phyloP scores from a whole-genome alignment of 2,113 vertebrate species.

The Pterocles orientalis region DNA sequence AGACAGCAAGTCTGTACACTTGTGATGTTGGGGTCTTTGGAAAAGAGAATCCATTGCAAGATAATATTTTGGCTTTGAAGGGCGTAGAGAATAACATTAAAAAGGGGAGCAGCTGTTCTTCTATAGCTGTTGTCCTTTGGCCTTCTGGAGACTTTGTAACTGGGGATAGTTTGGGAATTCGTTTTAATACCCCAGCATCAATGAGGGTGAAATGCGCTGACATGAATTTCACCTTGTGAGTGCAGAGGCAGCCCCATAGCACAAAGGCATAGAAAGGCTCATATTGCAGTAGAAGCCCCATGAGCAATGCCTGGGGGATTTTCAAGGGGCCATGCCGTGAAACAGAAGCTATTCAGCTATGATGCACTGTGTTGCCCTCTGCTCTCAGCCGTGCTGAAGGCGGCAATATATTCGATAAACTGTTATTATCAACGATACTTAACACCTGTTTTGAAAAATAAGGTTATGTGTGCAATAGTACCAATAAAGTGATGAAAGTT shows the following conservation, averaged over 20 bases:
- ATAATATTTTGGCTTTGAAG: background rate
- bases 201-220: background rate
- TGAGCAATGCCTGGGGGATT: background rate
- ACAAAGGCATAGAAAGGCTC: background rate
- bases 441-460: background rate
- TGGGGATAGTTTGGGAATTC: background rate
- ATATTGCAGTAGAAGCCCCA: background rate
- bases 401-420: background rate
- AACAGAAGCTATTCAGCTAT: background rate
- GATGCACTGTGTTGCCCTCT: background rate
- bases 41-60: background rate
- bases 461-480: background rate
- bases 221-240: background rate
- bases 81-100: background rate
- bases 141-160: background rate
- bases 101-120: background rate
- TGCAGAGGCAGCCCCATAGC: background rate
- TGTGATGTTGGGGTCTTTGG: background rate
- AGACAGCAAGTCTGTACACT: background rate
- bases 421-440: background rate
- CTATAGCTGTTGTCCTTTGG: background rate
- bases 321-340: background rate
- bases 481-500: background rate
- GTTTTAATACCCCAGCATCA: background rate
- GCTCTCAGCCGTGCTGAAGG: background rate